These are phyloP conservation scores for Carapus acus DNA, from an alignment of 2,797 vertebrate genomes.

Conservation along the genomic window DNA sequence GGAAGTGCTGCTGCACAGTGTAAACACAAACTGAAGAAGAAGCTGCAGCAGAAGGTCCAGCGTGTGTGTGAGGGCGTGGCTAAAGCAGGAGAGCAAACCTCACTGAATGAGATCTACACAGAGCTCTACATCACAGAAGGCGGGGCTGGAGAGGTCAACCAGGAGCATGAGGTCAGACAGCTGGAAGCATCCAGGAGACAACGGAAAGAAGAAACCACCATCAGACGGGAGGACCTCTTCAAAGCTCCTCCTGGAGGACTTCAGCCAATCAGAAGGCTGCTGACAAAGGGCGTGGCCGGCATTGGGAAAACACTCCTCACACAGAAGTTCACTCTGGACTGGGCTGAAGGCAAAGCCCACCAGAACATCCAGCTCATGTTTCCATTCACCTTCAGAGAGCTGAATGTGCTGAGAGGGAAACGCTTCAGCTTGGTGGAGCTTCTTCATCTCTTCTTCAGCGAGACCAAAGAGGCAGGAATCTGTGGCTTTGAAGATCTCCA, in stretches of 20 bases:
- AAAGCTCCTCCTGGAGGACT: no score
- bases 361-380: background rate
- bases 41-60: no score
- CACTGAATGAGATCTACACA: no score
- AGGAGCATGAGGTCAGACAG: background rate
- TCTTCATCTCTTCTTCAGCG: background rate
- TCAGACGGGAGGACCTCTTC: no score
- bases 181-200: no score
- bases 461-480: conserved; percentile 3
- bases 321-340: conserved; percentile 4
- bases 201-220: no score
- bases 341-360: conserved; percentile 1
- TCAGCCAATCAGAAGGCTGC: background rate
- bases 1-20: no score
- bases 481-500: background rate
- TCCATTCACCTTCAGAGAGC: conserved; percentile 4
- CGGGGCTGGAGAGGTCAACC: no score
- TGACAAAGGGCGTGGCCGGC: conserved; percentile 1
- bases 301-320: background rate
- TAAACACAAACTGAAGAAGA: no score
- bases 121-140: no score
- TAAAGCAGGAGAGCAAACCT: no score
- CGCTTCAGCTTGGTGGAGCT: background rate
- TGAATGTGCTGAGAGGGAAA: background rate
- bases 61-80: no score